Conservation (phyloP, 2,797 vertebrate species). For the Pipistrellus nathusii region DNA sequence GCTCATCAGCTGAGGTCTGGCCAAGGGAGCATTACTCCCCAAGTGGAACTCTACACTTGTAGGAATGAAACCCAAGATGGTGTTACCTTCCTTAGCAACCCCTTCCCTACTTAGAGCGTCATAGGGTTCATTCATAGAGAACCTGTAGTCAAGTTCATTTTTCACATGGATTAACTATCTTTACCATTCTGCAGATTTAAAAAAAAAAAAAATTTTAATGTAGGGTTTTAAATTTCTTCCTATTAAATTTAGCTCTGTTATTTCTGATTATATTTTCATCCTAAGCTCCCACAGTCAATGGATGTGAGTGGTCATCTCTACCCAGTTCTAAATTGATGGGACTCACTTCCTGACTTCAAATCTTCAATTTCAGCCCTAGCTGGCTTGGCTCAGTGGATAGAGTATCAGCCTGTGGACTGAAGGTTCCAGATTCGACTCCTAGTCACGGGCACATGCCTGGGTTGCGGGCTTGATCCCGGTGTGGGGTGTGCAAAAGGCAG, state of each 20-base stretch:
- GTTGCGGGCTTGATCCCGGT: no score
- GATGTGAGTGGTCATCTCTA: not conserved
- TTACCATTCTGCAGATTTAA: not conserved
- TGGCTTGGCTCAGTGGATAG: no score
- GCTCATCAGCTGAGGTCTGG: not conserved
- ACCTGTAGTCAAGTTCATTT: not conserved
- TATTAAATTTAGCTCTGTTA: constrained; percentile 45
- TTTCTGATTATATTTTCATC: constrained; percentile 62
- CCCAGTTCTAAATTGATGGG: not conserved
- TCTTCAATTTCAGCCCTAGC: not conserved
- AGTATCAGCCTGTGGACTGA: no score
- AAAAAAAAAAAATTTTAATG: not conserved
- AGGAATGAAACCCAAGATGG: constrained; percentile 20
- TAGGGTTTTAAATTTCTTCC: constrained; percentile 11
- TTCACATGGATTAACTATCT: not conserved
- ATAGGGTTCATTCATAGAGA: not conserved
- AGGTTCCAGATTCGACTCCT: no score
- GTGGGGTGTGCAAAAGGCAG: no score
- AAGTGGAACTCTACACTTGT: not conserved
- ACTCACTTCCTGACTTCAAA: not conserved
- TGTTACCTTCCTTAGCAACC: not conserved
- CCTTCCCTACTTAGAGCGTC: not conserved
- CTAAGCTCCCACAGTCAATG: not conserved
- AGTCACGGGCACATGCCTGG: no score
- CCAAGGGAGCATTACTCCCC: not conserved